Conservation (phyloP, 92 coral and sea anemone species). For the Epizoanthus ramosus region DNA sequence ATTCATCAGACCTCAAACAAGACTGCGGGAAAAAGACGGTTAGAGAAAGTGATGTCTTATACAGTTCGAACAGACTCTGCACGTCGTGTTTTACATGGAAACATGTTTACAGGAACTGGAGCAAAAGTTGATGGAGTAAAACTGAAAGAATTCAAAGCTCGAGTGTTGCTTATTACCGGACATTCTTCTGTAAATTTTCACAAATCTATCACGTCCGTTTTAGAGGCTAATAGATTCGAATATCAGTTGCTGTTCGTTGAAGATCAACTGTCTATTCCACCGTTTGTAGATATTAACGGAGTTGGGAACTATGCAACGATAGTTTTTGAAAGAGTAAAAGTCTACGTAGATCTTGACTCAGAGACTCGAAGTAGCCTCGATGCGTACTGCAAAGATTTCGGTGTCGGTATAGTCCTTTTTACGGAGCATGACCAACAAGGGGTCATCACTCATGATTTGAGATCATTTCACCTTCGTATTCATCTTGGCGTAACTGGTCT, state of each 20-base stretch:
- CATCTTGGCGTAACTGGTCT: conserved; percentile 60
- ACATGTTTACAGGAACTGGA: neutral
- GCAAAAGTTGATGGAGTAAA: neutral
- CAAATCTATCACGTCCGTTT: conserved; percentile 60
- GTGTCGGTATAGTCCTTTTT: conserved; percentile 78
- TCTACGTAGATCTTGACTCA: conserved; percentile 59
- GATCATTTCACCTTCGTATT: conserved; percentile 53
- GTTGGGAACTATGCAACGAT: conserved; percentile 70
- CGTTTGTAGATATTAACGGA: conserved; percentile 49
- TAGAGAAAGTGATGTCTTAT: conserved; percentile 40
- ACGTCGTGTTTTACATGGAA: conserved; percentile 6
- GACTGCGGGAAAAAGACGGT: conserved; percentile 64
- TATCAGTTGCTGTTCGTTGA: conserved; percentile 69
- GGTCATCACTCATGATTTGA: conserved; percentile 34
- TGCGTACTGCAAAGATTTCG: conserved; percentile 69
- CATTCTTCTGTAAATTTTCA: conserved; percentile 70
- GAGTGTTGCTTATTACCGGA: conserved; percentile 60
- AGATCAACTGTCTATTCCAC: conserved; percentile 61
- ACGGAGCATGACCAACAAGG: conserved; percentile 62
- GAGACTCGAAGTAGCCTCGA: conserved; percentile 64
- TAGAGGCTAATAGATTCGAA: conserved; percentile 81
- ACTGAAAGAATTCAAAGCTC: conserved; percentile 35
- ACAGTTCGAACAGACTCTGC: conserved; percentile 11
- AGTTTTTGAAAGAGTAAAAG: conserved; percentile 82
- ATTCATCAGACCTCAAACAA: conserved; percentile 59